Evolutionary conservation across 2,797 vertebrate species (phyloP), one percentile per base, ranked within the genome.

Genomic region (Myotis findleyi): DNA sequence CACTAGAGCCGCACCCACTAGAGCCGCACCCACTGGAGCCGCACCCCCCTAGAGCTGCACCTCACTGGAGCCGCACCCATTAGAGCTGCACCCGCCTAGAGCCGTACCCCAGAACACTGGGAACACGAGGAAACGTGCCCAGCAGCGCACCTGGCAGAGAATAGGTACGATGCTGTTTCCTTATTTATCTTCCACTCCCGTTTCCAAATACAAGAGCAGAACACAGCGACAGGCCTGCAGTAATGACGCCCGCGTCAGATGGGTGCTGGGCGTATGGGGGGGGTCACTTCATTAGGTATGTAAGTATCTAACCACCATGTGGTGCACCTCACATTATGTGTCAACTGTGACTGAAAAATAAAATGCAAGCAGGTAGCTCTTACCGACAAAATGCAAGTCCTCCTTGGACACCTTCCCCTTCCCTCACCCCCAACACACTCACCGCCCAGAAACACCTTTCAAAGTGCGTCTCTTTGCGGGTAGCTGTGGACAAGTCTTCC

Each of bases 161-260:
- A 53, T 7, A 64, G n/a, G 51, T 9, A 49, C 6, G 11, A 10
- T 66, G 21, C 30, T 33, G 23, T 27, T 27, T 41, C 38, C 33
- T 41, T 57, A 68, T 62, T 92, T 8, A 72, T 71, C 75, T 69
- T 51, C n/a, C 11, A 21, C 83, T 84, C 55, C 64, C 59, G 47
- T n/a, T 95, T 90, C 81, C 82, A 93, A 94, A 93, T 10, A 89
- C 12, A 84, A 84, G 79, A 59, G 23, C 53, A 80, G 36, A 41
- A n/a, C 38, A n/a, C 27, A 44, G 38, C 6, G 2, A 53, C 20
- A 21, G 18, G 53, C 0, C 53, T 17, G 53, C 53, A 3, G 21
- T 23, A 21, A 9, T 20, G 21, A 3, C 21, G 53, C 53, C 0
- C 1, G 51, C 17, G 75, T 36, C 36, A 36, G 36, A 36, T 36